A percentile compares a stretch with the other conserved stretches of the same genome.
phyloP scores from a whole-genome alignment of 2,888 invertebrate genomes.

The Gastrophysa polygoni region DNA sequence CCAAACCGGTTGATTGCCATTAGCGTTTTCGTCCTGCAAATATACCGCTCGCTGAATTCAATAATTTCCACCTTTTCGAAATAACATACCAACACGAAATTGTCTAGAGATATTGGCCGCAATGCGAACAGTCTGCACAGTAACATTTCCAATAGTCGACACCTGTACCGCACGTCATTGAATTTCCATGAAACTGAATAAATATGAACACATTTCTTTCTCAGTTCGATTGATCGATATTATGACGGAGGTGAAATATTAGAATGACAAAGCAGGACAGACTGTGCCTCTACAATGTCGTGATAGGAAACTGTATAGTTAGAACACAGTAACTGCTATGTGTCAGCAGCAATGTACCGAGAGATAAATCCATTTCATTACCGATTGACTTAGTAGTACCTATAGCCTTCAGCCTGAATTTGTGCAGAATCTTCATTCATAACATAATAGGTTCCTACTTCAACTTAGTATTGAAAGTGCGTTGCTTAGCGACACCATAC shows the following conservation, averaged over 20 bases:
- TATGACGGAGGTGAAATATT: slow-evolving; percentile 6
- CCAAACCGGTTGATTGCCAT: slow-evolving; percentile 48
- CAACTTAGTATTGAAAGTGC: too few species aligned
- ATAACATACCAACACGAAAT: slow-evolving; percentile 51
- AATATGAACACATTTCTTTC: slow-evolving; percentile 20
- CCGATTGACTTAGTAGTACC: too few species aligned
- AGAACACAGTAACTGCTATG: too few species aligned
- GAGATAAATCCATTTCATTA: too few species aligned
- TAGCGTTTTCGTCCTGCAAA: slow-evolving; percentile 49
- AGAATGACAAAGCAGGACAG: background rate
- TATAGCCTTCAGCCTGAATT: too few species aligned
- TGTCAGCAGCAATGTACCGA: too few species aligned
- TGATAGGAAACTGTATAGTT: too few species aligned
- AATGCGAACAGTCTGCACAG: slow-evolving; percentile 57
- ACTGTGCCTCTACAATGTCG: too few species aligned
- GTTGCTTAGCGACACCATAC: too few species aligned
- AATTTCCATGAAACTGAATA: slow-evolving; percentile 19
- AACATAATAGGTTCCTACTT: too few species aligned
- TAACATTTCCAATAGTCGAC: slow-evolving; percentile 49
- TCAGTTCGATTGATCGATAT: slow-evolving; percentile 39
- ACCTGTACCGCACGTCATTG: slow-evolving; percentile 18
- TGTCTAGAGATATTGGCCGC: slow-evolving; percentile 52
- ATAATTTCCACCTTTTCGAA: background rate
- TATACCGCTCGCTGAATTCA: slow-evolving; percentile 9
- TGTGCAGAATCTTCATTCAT: too few species aligned